phyloP scores from a whole-genome alignment of 2,888 invertebrate species.

The Drosophila stalkeri region DNA sequence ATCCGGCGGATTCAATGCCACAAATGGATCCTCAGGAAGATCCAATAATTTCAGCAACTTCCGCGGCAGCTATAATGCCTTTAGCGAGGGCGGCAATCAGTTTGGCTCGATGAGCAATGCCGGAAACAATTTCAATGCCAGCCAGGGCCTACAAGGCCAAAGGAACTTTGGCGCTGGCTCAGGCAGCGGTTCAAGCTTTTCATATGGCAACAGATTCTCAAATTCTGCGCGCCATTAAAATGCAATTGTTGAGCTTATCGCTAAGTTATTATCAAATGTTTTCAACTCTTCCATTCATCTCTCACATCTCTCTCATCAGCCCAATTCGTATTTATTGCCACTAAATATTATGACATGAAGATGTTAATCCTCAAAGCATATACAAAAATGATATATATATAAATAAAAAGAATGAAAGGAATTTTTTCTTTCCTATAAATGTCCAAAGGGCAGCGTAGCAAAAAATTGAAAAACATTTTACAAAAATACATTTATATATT shows the following conservation, averaged over 20 bases:
- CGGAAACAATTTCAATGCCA: constrained; percentile 5
- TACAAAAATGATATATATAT: constrained; percentile 22
- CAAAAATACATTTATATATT: constrained; percentile 39
- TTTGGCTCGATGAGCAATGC: constrained; percentile 8
- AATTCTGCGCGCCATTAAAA: constrained; percentile 32
- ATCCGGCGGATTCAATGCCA: constrained; percentile 7
- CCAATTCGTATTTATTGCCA: constrained; percentile 41
- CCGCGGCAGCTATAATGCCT: constrained; percentile 13
- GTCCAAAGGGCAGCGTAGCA: constrained; percentile 11
- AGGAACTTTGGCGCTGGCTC: constrained; percentile 19
- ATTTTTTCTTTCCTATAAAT: constrained; percentile 26
- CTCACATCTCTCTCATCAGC: neutral
- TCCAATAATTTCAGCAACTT: constrained; percentile 18
- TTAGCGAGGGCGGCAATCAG: constrained; percentile 31
- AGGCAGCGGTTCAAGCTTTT: constrained; percentile 16
- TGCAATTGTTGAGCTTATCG: constrained; percentile 7
- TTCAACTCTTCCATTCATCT: constrained; percentile 12
- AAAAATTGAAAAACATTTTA: constrained; percentile 31
- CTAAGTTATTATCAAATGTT: neutral
- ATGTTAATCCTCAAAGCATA: constrained; percentile 13
- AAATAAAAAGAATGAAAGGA: constrained; percentile 24
- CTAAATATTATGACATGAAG: constrained; percentile 9
- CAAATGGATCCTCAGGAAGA: constrained; percentile 12
- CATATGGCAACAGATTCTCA: constrained; percentile 46
- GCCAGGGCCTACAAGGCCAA: neutral